phyloP scores from a whole-genome alignment of 2,888 invertebrate genomes.

The Standfussiana lucernea region DNA sequence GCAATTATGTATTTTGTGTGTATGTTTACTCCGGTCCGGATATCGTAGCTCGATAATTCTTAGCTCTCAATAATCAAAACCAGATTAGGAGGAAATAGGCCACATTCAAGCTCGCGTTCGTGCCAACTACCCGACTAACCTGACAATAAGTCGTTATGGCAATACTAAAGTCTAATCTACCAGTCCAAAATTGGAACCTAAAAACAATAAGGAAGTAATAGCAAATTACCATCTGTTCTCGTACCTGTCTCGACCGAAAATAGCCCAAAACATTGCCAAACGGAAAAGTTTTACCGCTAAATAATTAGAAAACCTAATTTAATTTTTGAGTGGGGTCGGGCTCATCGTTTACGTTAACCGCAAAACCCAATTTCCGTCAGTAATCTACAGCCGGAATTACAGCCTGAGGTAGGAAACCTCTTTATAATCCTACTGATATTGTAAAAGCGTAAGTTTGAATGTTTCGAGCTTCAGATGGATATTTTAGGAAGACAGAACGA shows the following conservation, averaged over 20 bases:
- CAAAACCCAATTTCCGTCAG: constrained; percentile 54
- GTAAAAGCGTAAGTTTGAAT: constrained; percentile 8
- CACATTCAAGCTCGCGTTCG: too few species aligned
- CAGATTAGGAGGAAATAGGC: background rate
- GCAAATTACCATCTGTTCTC: background rate
- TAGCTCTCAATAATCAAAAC: background rate
- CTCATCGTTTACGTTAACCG: constrained; percentile 33
- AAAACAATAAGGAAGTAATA: constrained; percentile 9
- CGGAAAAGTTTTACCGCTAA: constrained; percentile 14
- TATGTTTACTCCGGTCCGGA: too few species aligned
- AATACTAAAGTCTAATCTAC: background rate
- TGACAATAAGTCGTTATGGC: constrained; percentile 3
- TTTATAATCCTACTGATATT: constrained; percentile 32
- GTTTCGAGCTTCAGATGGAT: background rate
- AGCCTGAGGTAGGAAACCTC: constrained; percentile 4
- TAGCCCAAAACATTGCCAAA: constrained; percentile 12
- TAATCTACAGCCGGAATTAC: constrained; percentile 46
- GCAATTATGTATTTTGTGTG: too few species aligned
- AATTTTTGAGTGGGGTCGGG: constrained; percentile 32
- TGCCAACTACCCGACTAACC: background rate
- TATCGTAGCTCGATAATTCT: background rate
- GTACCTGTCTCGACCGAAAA: constrained; percentile 1
- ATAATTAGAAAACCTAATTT: constrained; percentile 47
- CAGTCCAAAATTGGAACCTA: constrained; percentile 5
- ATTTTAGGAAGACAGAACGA: background rate